These are phyloP conservation scores for Macropodus opercularis DNA, from an alignment of 2,797 vertebrate genomes.

Conservation along the genomic window DNA sequence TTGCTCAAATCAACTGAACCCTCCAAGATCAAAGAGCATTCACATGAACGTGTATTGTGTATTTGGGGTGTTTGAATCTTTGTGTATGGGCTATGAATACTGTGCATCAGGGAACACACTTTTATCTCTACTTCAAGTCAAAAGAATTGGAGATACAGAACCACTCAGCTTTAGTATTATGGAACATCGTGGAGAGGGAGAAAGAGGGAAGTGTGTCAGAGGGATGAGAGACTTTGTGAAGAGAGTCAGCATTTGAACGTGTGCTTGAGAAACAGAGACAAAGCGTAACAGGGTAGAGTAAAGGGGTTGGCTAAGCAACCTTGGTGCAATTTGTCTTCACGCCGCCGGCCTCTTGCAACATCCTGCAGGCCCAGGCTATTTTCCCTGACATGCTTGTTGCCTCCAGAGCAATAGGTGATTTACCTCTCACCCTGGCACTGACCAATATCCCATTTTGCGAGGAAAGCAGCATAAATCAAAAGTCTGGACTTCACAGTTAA, in stretches of 20 bases:
- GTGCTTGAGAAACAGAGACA: constrained; percentile 52
- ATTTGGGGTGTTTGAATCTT: constrained; percentile 30
- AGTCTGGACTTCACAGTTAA: constrained; percentile 66
- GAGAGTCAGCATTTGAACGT: constrained; percentile 44
- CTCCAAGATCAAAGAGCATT: constrained; percentile 55
- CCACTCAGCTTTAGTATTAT: constrained; percentile 41
- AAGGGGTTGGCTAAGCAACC: constrained; percentile 61
- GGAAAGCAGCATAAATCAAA: constrained; percentile 71
- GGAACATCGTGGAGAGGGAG: constrained; percentile 36
- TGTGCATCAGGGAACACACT: constrained; percentile 40
- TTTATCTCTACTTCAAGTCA: constrained; percentile 57
- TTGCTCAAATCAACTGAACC: constrained; percentile 53
- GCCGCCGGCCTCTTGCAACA: constrained; percentile 36
- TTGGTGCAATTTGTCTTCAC: constrained; percentile 71
- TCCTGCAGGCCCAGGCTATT: constrained; percentile 62
- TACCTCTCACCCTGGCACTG: constrained; percentile 62
- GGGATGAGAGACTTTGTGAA: constrained; percentile 43
- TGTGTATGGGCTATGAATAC: constrained; percentile 37
- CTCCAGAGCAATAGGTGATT: constrained; percentile 73
- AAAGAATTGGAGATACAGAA: constrained; percentile 38
- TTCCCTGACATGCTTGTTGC: constrained; percentile 75
- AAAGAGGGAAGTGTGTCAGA: constrained; percentile 24
- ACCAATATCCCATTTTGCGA: constrained; percentile 61
- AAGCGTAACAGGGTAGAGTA: constrained; percentile 61
- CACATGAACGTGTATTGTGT: constrained; percentile 39